Percentiles rank a stretch among this genome's conserved stretches.
Evolutionary conservation across 2,888 invertebrate species (phyloP).

Genomic region (Epinotia bilunana): DNA sequence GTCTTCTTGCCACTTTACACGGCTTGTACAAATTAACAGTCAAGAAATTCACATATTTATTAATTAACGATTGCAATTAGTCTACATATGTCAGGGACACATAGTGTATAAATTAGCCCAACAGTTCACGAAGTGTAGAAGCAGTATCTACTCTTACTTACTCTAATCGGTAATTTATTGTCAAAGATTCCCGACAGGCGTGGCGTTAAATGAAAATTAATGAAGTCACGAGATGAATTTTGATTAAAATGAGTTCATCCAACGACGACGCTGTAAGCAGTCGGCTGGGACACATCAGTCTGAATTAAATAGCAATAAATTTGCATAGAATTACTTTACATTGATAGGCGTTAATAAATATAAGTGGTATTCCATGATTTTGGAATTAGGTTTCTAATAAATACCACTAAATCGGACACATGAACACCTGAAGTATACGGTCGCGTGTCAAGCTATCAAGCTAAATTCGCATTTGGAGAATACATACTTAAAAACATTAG

Average conservation of each 20-base stretch:
- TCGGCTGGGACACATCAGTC: constrained; percentile 53
- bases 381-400: too few species aligned
- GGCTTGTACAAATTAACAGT: too few species aligned
- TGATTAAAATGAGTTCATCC: constrained; percentile 56
- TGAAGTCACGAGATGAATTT: constrained; percentile 61
- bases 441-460: too few species aligned
- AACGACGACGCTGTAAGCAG: constrained; percentile 53
- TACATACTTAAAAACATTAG: too few species aligned
- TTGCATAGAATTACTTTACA: constrained; percentile 13
- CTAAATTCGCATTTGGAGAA: too few species aligned
- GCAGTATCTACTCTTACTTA: background rate
- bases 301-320: constrained; percentile 53
- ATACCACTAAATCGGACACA: too few species aligned
- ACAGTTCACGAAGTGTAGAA: constrained; percentile 9
- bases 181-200: constrained; percentile 25
- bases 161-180: constrained; percentile 31
- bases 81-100: background rate
- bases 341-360: background rate
- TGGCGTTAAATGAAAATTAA: constrained; percentile 58
- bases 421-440: too few species aligned
- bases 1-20: too few species aligned
- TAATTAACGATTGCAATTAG: background rate
- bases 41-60: too few species aligned
- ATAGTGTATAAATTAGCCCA: background rate
- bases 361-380: background rate